Percentiles rank a stretch among this genome's conserved stretches.
Conservation (phyloP, 37 sponge, comb jelly and placozoan species). For the Beroe ovata region DNA sequence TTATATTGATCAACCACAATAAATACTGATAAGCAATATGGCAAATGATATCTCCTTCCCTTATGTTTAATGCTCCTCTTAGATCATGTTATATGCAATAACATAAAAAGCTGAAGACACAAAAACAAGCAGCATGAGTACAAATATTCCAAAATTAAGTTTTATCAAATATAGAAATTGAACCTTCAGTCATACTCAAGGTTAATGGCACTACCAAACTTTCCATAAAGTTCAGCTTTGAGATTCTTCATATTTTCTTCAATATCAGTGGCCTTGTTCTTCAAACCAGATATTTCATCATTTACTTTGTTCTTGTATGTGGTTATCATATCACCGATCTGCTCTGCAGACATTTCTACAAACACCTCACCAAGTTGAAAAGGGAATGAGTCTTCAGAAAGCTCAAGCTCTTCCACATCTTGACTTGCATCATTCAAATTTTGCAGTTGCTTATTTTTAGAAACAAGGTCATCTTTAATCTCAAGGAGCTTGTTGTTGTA, state of each 20-base stretch:
- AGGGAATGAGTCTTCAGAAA: constrained; percentile 57
- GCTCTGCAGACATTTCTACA: constrained; percentile 59
- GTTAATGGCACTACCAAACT: constrained; percentile 66
- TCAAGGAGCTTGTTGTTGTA: constrained; percentile 54
- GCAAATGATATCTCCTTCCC: no score
- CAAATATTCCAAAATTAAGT: no score
- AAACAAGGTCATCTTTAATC: constrained; percentile 26
- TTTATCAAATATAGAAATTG: background rate
- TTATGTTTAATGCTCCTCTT: no score
- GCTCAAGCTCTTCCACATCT: constrained; percentile 50
- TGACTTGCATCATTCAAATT: constrained; percentile 44
- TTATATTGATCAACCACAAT: no score
- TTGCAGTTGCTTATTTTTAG: constrained; percentile 34
- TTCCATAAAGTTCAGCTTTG: constrained; percentile 52
- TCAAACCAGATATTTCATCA: background rate
- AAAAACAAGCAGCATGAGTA: no score
- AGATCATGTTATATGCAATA: no score
- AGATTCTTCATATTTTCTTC: constrained; percentile 39
- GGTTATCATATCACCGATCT: constrained; percentile 27
- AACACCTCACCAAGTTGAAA: constrained; percentile 66
- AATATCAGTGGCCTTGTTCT: constrained; percentile 35
- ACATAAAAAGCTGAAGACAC: no score
- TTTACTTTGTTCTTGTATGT: constrained; percentile 51
- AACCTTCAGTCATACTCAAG: constrained; percentile 38
- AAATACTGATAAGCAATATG: no score